Base-by-base conservation (phyloP, 2,113 vertebrate species). In the Amphiprion percula region DNA sequence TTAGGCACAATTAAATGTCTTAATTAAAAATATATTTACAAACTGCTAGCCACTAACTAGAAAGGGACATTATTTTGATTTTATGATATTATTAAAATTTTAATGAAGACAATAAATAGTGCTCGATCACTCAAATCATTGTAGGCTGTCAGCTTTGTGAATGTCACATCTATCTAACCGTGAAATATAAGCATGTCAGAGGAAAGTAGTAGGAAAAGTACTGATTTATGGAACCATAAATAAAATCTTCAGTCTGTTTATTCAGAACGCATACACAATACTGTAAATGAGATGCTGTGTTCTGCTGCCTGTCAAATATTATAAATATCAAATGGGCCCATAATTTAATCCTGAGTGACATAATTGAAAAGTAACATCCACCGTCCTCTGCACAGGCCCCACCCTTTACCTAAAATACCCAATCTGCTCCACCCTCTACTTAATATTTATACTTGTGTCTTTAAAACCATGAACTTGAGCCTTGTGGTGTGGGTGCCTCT, bases 391-490 rank as follows among this genome's bases (percentile, higher is more conserved):
- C 49, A 46, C 41, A 33, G 4, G 16, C 54, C 33, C 83, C 77
- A 49, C 89, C 85, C 78, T 54, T 64, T 14, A n/a, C 74, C 60
- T 41, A 67, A 81, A 47, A 63, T 12, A 41, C 14, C 7, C 47
- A 41, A 4, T 61, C 61, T 14, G 28, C 77, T 74, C 92, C 93
- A 74, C 94, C 95, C 70, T 44, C 66, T 87, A 5, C 80, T 94
- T 70, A 88, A 93, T 92, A 95, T 94, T 92, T 70, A 93, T 83
- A 50, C 60, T 3, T 0, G 1, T 10, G 49, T 53, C 80, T 92
- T 92, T 94, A 95, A 94, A 94, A 74, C 1, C 47, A 30, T 47
- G 62, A 79, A 60, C 77, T 23, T n/a, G 68, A 64, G 5, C 37
- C 46, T 5, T 6, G 65, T 12, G 4, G 11, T 47, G 62, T 71